Percentiles rank a stretch among this genome's conserved stretches.
phyloP scores from a whole-genome alignment of 2,113 vertebrate species.

The Acanthochromis polyacanthus region DNA sequence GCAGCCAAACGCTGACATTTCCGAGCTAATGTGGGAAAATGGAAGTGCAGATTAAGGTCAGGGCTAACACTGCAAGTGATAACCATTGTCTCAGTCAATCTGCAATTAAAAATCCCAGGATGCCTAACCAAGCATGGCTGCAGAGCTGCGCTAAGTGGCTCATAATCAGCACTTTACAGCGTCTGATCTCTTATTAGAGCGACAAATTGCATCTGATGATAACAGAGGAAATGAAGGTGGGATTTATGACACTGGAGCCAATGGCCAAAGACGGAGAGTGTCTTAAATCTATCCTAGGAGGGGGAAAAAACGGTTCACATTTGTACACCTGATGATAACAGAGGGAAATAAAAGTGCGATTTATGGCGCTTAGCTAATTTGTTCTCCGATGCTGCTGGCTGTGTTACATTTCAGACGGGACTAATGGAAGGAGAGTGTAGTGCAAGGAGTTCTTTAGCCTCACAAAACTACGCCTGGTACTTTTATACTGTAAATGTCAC shows the following conservation, averaged over 20 bases:
- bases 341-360: conserved; percentile 57
- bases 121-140: conserved; percentile 48
- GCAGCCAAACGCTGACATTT: conserved; percentile 41
- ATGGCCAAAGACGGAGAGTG: conserved; percentile 39
- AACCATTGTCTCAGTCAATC: conserved; percentile 59
- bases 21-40: conserved; percentile 22
- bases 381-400: conserved; percentile 49
- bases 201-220: conserved; percentile 71
- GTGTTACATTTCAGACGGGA: conserved; percentile 37
- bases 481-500: conserved; percentile 7
- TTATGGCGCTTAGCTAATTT: conserved; percentile 53
- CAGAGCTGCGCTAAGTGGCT: conserved; percentile 61
- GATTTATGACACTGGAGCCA: conserved; percentile 62
- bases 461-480: neutral
- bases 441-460: conserved; percentile 24
- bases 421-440: conserved; percentile 17
- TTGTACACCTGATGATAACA: conserved; percentile 59
- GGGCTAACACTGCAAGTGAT: conserved; percentile 49
- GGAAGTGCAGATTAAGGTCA: conserved; percentile 53
- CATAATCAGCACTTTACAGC: conserved; percentile 66
- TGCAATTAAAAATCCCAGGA: conserved; percentile 66
- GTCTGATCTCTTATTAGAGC: conserved; percentile 66
- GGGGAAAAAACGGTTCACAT: conserved; percentile 39
- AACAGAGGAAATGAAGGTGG: conserved; percentile 65
- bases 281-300: conserved; percentile 58